phyloP scores from a whole-genome alignment of 2,888 invertebrate genomes.

The Phyllotreta cruciferae region DNA sequence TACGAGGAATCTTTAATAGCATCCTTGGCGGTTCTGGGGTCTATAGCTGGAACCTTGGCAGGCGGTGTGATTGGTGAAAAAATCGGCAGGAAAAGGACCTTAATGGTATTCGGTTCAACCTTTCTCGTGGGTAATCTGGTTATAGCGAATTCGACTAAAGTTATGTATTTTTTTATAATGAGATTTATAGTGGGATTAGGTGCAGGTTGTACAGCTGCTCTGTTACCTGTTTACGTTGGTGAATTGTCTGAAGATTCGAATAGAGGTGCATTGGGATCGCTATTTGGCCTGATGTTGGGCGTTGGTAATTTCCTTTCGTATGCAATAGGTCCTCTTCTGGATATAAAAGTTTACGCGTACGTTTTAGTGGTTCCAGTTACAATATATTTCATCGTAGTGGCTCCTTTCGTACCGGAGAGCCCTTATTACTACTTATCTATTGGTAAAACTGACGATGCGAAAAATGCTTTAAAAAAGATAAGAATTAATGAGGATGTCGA shows the following conservation, averaged over 20 bases:
- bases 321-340: constrained; percentile 66
- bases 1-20: constrained; percentile 13
- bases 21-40: constrained; percentile 2
- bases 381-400: constrained; percentile 23
- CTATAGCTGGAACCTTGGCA: constrained; percentile 1
- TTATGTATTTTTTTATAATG: constrained; percentile 59
- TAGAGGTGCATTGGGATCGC: constrained; percentile 73
- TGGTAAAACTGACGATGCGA: constrained; percentile 64
- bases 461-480: constrained; percentile 11
- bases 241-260: constrained; percentile 82
- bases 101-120: constrained; percentile 69
- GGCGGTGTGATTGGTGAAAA: constrained; percentile 2
- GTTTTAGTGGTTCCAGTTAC: constrained; percentile 26
- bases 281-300: constrained; percentile 73
- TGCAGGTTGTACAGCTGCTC: constrained; percentile 73
- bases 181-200: constrained; percentile 69
- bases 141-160: constrained; percentile 7
- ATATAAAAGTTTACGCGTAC: constrained; percentile 22
- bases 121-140: constrained; percentile 58
- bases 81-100: constrained; percentile 63
- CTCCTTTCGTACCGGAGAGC: constrained; percentile 37
- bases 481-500: background rate
- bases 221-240: constrained; percentile 83
- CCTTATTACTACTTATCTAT: constrained; percentile 53
- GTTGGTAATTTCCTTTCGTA: constrained; percentile 66